phyloP scores from a whole-genome alignment of 2,113 vertebrate species.

The Rafetus swinhoei region DNA sequence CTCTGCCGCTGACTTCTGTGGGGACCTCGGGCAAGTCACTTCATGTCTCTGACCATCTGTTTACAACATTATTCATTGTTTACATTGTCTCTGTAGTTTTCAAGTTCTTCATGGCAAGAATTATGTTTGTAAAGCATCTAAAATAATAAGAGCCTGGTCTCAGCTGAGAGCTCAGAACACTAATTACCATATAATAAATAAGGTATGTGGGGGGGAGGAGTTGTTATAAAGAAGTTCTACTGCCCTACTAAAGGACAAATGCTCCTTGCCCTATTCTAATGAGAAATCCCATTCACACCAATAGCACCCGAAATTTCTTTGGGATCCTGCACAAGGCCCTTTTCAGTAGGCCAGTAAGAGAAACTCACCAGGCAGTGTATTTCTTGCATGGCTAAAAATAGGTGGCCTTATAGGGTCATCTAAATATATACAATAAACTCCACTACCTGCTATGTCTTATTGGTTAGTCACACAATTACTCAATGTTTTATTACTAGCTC shows the following conservation, averaged over 20 bases:
- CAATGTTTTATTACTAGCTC: not conserved
- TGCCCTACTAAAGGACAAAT: not conserved
- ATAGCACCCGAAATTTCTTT: not conserved
- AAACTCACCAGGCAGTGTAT: not conserved
- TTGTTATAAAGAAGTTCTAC: not conserved
- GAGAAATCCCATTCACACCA: not conserved
- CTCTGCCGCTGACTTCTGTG: not conserved
- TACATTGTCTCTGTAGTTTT: not conserved
- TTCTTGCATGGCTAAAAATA: not conserved
- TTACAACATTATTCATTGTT: not conserved
- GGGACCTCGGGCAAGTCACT: not conserved
- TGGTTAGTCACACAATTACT: not conserved
- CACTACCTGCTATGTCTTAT: not conserved
- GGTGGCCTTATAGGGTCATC: not conserved
- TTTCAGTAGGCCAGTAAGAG: not conserved
- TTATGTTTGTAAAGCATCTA: slow-evolving; percentile 9
- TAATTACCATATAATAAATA: not conserved
- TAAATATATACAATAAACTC: not conserved
- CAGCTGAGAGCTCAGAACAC: not conserved
- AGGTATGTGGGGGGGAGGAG: too few relatives aligned
- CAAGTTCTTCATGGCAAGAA: not conserved
- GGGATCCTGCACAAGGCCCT: not conserved
- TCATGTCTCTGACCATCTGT: not conserved
- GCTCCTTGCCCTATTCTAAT: not conserved
- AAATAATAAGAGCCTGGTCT: accelerated